phyloP scores from a whole-genome alignment of 1,140 invertebrate species.

The Trachymyrmex cornetzi region DNA sequence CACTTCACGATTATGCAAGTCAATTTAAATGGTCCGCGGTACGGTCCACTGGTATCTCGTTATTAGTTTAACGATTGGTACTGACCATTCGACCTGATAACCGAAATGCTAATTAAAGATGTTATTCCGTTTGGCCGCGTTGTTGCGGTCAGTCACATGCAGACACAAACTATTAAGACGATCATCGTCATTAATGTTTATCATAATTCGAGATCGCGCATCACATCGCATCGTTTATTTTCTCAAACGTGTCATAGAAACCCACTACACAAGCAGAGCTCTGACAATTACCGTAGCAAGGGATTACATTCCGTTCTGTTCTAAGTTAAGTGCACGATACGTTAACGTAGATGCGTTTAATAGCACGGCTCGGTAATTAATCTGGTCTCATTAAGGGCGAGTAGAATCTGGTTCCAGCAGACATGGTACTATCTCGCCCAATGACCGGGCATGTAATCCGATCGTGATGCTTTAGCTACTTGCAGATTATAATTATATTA shows the following conservation, averaged over 20 bases:
- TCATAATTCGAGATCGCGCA: constrained; percentile 70
- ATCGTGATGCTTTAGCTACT: constrained; percentile 44
- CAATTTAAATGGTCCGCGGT: constrained; percentile 83
- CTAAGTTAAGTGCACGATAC: constrained; percentile 12
- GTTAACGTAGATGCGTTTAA: constrained; percentile 58
- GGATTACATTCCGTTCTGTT: constrained; percentile 16
- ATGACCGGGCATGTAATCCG: constrained; percentile 48
- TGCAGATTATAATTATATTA: constrained; percentile 56
- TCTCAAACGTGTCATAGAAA: background rate
- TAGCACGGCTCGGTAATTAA: constrained; percentile 73
- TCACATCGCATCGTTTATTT: constrained; percentile 26
- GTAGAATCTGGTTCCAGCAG: constrained; percentile 50
- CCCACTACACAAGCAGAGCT: too few species aligned
- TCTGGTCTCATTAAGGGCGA: constrained; percentile 68
- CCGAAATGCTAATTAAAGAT: constrained; percentile 72
- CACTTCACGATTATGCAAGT: constrained; percentile 82
- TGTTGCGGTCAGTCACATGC: constrained; percentile 41
- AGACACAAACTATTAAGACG: constrained; percentile 57
- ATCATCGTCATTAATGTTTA: constrained; percentile 67
- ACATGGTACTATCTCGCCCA: constrained; percentile 2
- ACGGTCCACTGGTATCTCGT: constrained; percentile 74
- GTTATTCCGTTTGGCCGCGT: constrained; percentile 66
- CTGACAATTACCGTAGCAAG: constrained; percentile 26
- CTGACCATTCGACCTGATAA: constrained; percentile 67
- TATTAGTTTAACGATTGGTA: constrained; percentile 77